Conservation (phyloP, 2,113 vertebrate genomes). For the Cairina moschata region DNA sequence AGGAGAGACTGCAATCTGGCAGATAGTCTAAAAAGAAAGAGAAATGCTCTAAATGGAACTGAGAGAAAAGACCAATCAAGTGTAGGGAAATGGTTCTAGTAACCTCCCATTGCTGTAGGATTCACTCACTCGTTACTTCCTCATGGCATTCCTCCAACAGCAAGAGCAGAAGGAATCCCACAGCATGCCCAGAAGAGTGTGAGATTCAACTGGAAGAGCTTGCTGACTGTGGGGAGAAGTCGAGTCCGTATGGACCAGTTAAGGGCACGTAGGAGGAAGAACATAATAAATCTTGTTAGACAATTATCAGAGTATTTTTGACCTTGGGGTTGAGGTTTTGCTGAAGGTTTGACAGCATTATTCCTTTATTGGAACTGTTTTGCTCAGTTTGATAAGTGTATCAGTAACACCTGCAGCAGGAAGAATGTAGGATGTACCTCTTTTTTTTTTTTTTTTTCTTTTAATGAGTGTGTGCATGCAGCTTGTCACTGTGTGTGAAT, state of each 20-base stretch:
- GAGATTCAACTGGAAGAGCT: neutral
- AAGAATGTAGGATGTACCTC: neutral
- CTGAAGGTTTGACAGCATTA: neutral
- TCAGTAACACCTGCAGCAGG: neutral
- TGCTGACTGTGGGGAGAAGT: neutral
- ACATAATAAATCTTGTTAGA: neutral
- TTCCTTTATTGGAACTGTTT: neutral
- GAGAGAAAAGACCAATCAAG: neutral
- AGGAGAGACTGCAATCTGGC: neutral
- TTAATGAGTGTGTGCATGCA: neutral
- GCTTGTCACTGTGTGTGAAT: neutral
- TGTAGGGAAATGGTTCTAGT: neutral
- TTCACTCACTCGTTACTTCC: neutral
- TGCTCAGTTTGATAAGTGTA: neutral
- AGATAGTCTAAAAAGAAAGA: constrained; percentile 13
- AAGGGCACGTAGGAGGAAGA: neutral
- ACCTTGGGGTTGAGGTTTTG: neutral
- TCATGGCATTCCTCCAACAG: neutral
- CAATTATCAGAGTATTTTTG: neutral
- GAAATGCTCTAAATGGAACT: neutral
- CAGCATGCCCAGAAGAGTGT: neutral
- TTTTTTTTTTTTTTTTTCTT: neutral
- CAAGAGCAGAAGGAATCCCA: neutral
- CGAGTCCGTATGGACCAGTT: neutral
- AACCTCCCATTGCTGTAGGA: neutral